Evolutionary conservation across 2,113 vertebrate species (phyloP).

Genomic region (Mustela nigripes): DNA sequence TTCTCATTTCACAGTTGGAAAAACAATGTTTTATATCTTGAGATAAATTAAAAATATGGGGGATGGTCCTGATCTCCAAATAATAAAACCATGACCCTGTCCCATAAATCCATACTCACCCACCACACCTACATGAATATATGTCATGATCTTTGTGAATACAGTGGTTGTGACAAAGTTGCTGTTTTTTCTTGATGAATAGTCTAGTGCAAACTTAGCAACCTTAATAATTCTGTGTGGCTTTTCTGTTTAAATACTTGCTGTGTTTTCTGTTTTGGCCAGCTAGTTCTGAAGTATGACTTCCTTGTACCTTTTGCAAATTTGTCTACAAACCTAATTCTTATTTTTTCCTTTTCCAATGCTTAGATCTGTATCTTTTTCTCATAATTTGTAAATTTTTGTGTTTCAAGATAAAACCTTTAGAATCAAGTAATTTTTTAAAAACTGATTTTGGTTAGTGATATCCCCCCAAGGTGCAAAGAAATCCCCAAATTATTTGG

Average conservation of each 20-base stretch:
- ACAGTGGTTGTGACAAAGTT: not conserved
- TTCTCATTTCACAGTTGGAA: not conserved
- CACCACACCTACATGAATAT: not conserved
- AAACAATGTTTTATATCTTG: not conserved
- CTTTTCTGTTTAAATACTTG: not conserved
- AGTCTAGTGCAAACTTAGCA: not conserved
- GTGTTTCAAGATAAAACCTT: conserved; percentile 51
- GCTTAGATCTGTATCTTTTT: not conserved
- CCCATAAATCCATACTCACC: not conserved
- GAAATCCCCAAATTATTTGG: conserved; percentile 17
- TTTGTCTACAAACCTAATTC: conserved; percentile 19
- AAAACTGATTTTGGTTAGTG: not conserved
- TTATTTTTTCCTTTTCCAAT: conserved; percentile 1
- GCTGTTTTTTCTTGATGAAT: not conserved
- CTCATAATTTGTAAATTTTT: not conserved
- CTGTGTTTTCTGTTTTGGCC: not conserved
- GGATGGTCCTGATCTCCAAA: not conserved
- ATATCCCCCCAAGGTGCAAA: not conserved
- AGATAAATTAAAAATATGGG: not conserved
- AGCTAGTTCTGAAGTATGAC: not conserved
- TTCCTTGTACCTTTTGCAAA: not conserved
- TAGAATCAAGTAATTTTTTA: not conserved
- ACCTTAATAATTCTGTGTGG: not conserved
- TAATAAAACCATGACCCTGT: not conserved
- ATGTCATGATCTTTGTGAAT: not conserved